Conservation (phyloP, 2,888 invertebrate species). For the Globia sparganii region DNA sequence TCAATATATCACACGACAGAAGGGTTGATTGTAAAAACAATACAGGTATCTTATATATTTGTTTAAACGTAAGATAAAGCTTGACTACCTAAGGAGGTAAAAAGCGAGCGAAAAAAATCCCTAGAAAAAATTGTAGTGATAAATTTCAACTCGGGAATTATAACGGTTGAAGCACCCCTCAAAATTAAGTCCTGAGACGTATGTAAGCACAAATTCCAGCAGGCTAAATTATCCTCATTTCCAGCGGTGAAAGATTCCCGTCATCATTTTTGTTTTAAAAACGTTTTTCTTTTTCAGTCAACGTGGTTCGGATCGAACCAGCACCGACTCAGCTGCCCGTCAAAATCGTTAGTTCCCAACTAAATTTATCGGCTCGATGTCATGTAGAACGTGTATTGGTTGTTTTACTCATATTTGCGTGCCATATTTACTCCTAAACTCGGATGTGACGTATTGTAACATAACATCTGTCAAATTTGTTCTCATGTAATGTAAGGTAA, state of each 20-base stretch:
- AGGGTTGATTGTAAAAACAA: conserved; percentile 8
- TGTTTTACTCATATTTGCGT: conserved; percentile 72
- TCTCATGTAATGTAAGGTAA: conserved; percentile 48
- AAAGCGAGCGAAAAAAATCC: conserved; percentile 21
- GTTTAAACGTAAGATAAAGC: background rate
- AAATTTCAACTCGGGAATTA: conserved; percentile 22
- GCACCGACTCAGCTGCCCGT: conserved; percentile 86
- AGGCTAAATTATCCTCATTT: conserved; percentile 35
- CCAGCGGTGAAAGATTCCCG: conserved; percentile 15
- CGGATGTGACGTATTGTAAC: conserved; percentile 44
- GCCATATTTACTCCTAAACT: conserved; percentile 73
- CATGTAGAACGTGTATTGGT: conserved; percentile 68
- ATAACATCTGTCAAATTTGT: conserved; percentile 65
- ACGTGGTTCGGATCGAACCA: conserved; percentile 85
- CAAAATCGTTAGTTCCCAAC: conserved; percentile 83
- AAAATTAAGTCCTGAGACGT: conserved; percentile 42
- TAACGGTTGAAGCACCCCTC: conserved; percentile 29
- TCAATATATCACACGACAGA: conserved; percentile 20
- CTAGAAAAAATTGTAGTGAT: conserved; percentile 16
- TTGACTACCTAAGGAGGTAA: conserved; percentile 3
- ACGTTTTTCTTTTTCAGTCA: conserved; percentile 80
- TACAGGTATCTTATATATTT: background rate
- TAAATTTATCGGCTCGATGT: conserved; percentile 74
- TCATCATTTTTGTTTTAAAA: conserved; percentile 42
- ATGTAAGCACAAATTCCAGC: conserved; percentile 39